Evolutionary conservation across 2,113 vertebrate genomes (phyloP), one percentile per base, ranked within the genome.

Genomic region (Callipepla californica): DNA sequence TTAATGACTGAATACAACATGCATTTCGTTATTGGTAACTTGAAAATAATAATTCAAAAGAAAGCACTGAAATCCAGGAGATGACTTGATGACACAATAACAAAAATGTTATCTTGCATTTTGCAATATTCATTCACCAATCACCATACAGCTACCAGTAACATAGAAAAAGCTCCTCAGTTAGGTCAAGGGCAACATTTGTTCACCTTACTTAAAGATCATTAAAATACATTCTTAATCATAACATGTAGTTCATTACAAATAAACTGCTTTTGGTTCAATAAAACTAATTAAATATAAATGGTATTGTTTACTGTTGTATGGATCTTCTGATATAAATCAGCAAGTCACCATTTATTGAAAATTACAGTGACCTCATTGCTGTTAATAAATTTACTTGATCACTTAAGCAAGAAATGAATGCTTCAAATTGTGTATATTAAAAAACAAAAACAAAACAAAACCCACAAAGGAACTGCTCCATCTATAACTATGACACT

Each of bases 231-330:
- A 97, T 97, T 97, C 96, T 98, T 97, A 98, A 98, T 99, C 98
- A 98, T 98, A 98, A 98, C 97, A 96, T 97, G 97, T 91, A 97
- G 97, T 98, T 98, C 98, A 98, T 98, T 98, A 97, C 98, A 98
- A 98, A 98, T 98, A 98, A 98, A 98, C 91, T 97, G 98, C 97
- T 97, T 95, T 94, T 94, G 69, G 98, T 97, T 99, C 98, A 98
- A 98, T 98, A 98, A 98, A 99, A 98, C 98, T 98, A 98, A 99
- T 99, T 98, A 98, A 98, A 98, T 98, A 97, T 98, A 98, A 98
- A 99, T 98, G 98, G 97, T 97, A 98, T 98, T 97, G 98, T 99
- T 99, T 98, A 98, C 98, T 98, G 97, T 97, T 92, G 65, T 98
- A 98, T 97, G 93, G 98, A 98, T 98, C 98, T 98, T 97, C 97